These are phyloP conservation scores for Leptodactylus fallax DNA, from an alignment of 2,797 vertebrate genomes.

Conservation along the genomic window DNA sequence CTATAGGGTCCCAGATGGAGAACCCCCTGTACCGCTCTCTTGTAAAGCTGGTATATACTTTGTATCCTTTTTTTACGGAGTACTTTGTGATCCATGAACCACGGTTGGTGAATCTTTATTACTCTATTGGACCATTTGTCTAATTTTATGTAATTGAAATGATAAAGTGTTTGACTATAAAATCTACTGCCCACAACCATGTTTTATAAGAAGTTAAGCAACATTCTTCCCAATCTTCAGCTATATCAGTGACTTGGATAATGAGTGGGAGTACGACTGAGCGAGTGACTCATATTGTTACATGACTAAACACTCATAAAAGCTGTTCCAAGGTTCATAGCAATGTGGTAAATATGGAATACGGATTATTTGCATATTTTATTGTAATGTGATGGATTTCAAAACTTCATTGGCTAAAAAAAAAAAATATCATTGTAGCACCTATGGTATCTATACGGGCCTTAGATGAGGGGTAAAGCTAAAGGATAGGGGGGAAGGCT, in stretches of 20 bases:
- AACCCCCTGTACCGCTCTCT: too few species aligned
- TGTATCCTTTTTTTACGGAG: background rate
- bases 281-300: constrained; percentile 29
- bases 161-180: constrained; percentile 11
- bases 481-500: background rate
- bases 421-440: background rate
- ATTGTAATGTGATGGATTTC: background rate
- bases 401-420: too few species aligned
- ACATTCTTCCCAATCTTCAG: constrained; percentile 12
- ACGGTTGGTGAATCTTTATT: background rate
- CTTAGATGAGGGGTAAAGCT: background rate
- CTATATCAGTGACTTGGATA: constrained; percentile 22
- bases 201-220: background rate
- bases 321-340: background rate
- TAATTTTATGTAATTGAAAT: background rate
- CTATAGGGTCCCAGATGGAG: too few species aligned
- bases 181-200: background rate
- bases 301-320: constrained; percentile 7
- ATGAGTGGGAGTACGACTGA: background rate
- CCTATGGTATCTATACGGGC: background rate
- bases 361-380: background rate
- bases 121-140: background rate
- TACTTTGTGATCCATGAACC: background rate
- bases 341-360: background rate
- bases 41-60: background rate